A percentile compares a stretch with the other conserved stretches of the same genome.
phyloP scores from a whole-genome alignment of 2,113 vertebrate species.

The Siniperca chuatsi region DNA sequence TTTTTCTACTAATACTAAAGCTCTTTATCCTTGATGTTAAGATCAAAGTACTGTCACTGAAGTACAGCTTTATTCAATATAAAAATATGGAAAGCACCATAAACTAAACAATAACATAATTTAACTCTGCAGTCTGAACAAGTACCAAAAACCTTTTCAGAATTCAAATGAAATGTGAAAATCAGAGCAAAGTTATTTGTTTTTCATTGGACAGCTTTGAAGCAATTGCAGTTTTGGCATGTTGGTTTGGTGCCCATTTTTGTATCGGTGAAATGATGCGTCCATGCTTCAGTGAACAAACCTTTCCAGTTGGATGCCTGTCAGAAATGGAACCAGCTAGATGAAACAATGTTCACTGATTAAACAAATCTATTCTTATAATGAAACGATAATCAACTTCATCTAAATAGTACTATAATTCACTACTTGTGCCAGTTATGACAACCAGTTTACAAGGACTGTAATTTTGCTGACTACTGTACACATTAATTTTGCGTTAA shows the following conservation, averaged over 20 bases:
- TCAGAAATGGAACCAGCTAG: background rate
- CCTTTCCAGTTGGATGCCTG: background rate
- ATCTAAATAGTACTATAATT: background rate
- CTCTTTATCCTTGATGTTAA: background rate
- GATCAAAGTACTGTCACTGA: background rate
- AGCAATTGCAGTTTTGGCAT: constrained; percentile 2
- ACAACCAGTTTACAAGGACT: background rate
- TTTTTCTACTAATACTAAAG: background rate
- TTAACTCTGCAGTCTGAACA: background rate
- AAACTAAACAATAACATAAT: background rate
- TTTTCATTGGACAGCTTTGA: constrained; percentile 9
- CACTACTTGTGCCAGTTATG: background rate
- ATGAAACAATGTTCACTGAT: constrained; percentile 1
- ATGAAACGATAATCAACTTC: background rate
- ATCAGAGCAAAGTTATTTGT: background rate
- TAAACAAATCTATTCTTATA: constrained; percentile 1
- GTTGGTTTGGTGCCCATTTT: background rate
- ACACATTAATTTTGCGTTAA: background rate
- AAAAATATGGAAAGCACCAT: background rate
- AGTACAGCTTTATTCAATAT: background rate
- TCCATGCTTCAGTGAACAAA: background rate
- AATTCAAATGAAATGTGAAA: background rate
- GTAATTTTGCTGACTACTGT: background rate
- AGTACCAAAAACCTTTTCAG: background rate
- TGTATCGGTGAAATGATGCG: background rate